Conservation (phyloP, 2,113 vertebrate genomes). For the Clinocottus analis region DNA sequence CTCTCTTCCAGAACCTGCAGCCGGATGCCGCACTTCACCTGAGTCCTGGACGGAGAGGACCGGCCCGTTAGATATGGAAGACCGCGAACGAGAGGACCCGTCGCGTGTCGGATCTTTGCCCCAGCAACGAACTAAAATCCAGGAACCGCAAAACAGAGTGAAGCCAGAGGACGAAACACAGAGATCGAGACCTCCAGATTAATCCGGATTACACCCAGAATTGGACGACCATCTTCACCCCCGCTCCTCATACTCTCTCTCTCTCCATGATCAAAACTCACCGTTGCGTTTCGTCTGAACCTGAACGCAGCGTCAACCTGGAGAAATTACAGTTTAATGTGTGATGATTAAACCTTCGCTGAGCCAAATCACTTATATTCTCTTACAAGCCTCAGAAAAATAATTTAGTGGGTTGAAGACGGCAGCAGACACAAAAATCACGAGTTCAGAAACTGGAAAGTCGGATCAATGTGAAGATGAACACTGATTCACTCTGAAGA, state of each 20-base stretch:
- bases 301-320: not conserved
- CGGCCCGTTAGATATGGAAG: conserved; percentile 56
- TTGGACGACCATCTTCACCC: conserved; percentile 48
- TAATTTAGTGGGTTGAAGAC: no score
- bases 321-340: not conserved
- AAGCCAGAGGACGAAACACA: conserved; percentile 65
- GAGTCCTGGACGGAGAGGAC: conserved; percentile 48
- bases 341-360: not conserved
- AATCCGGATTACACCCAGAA: conserved; percentile 37
- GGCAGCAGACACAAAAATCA: not conserved
- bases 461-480: not conserved
- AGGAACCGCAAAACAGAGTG: conserved; percentile 46
- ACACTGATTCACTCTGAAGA: not conserved
- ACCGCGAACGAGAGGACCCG: conserved; percentile 50
- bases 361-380: not conserved
- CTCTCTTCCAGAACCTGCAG: conserved; percentile 78
- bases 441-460: not conserved
- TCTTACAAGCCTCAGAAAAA: not conserved
- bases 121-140: conserved; percentile 72
- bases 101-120: conserved; percentile 48
- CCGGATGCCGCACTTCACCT: conserved; percentile 81
- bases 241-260: not conserved
- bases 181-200: conserved; percentile 70
- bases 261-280: conserved; percentile 15
- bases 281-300: not conserved